These are phyloP conservation scores for Oncopeltus fasciatus DNA, from an alignment of 1,140 invertebrate species.

Conservation along the genomic window DNA sequence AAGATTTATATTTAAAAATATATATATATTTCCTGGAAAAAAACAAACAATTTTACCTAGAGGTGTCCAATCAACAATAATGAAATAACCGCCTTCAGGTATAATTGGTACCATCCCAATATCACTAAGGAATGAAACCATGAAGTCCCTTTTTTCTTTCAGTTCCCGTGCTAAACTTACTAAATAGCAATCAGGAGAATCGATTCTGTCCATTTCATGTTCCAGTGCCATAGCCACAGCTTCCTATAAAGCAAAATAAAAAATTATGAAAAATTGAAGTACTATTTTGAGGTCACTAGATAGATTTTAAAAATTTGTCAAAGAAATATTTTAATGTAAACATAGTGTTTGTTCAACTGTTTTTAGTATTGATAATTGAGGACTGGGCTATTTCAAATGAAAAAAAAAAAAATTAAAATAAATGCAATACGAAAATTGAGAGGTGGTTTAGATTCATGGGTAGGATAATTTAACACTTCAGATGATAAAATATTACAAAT, in stretches of 20 bases:
- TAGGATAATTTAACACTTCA: too few relatives aligned
- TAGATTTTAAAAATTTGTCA: too few relatives aligned
- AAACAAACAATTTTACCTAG: slow-evolving; percentile 37
- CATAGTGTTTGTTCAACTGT: too few relatives aligned
- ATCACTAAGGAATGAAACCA: slow-evolving; percentile 60
- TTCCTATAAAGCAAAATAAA: slow-evolving; percentile 43
- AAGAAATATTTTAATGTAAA: too few relatives aligned
- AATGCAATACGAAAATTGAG: too few relatives aligned
- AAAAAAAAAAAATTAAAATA: too few relatives aligned
- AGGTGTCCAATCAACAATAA: slow-evolving; percentile 81
- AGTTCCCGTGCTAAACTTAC: slow-evolving; percentile 60
- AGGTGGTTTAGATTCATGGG: too few relatives aligned
- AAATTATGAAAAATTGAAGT: neutral
- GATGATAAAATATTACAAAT: too few relatives aligned
- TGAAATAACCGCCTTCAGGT: slow-evolving; percentile 94
- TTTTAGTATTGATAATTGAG: too few relatives aligned
- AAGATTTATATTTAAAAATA: too few relatives aligned
- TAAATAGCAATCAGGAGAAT: slow-evolving; percentile 73
- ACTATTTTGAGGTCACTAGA: too few relatives aligned
- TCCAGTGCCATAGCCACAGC: slow-evolving; percentile 84
- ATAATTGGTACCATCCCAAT: slow-evolving; percentile 81
- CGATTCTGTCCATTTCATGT: slow-evolving; percentile 56
- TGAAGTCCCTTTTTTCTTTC: slow-evolving; percentile 66
- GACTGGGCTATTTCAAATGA: too few relatives aligned
- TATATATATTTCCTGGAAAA: neutral